A percentile compares a stretch with the other conserved stretches of the same genome.
phyloP scores from a whole-genome alignment of 1,140 invertebrate species.

The Pseudoatta argentina region DNA sequence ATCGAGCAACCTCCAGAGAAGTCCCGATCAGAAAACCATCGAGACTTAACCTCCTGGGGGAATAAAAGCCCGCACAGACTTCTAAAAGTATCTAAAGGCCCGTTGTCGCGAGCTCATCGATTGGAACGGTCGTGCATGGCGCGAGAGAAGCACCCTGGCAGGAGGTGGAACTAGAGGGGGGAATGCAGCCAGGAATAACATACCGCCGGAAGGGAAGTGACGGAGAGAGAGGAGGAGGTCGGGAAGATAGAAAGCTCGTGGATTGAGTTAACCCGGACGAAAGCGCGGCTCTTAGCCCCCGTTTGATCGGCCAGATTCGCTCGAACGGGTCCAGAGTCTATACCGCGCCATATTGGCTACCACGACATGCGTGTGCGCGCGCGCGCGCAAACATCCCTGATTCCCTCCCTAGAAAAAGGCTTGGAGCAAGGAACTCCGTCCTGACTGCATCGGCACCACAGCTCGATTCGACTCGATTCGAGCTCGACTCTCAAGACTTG shows the following conservation, averaged over 20 bases:
- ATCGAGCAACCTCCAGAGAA: constrained; percentile 49
- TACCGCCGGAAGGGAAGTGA: constrained; percentile 14
- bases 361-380: constrained; percentile 68
- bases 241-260: constrained; percentile 75
- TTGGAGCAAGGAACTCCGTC: constrained; percentile 41
- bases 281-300: constrained; percentile 85
- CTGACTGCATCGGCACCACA: constrained; percentile 36
- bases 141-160: constrained; percentile 57
- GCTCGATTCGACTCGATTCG: constrained; percentile 42
- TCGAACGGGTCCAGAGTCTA: constrained; percentile 80
- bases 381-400: constrained; percentile 30
- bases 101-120: constrained; percentile 82
- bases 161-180: constrained; percentile 17
- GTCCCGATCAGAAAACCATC: constrained; percentile 58
- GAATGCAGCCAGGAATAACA: constrained; percentile 26
- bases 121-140: constrained; percentile 82
- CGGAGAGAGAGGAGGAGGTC: constrained; percentile 53
- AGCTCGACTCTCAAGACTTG: constrained; percentile 42
- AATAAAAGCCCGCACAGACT: constrained; percentile 40
- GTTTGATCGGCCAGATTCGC: constrained; percentile 87
- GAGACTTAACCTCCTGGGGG: constrained; percentile 41
- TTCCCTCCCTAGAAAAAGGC: constrained; percentile 62
- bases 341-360: constrained; percentile 78
- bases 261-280: constrained; percentile 85
- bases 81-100: constrained; percentile 77